Conservation (phyloP, 1,140 invertebrate species). For the Formica selysi region DNA sequence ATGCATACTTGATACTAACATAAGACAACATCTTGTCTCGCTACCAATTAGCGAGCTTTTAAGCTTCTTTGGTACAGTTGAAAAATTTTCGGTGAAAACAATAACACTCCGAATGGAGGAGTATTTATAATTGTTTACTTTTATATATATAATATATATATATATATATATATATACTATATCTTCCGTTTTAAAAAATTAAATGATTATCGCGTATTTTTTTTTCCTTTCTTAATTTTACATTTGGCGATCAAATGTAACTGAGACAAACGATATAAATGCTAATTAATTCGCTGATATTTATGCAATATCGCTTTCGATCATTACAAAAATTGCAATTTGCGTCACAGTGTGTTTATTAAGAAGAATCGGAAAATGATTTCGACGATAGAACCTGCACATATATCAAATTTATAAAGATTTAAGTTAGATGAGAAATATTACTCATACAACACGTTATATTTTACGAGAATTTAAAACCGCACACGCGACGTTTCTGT, state of each 20-base stretch:
- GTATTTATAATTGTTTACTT: not conserved
- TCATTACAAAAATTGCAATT: not conserved
- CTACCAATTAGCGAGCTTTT: constrained; percentile 53
- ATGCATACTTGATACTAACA: constrained; percentile 37
- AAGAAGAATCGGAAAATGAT: not conserved
- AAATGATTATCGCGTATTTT: not conserved
- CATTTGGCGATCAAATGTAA: not conserved
- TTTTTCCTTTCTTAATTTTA: constrained; percentile 1
- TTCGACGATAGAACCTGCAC: too few relatives aligned
- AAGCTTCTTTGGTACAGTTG: constrained; percentile 34
- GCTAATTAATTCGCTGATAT: constrained; percentile 7
- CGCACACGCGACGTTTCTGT: constrained; percentile 7
- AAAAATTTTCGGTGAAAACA: constrained; percentile 34
- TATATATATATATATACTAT: not conserved
- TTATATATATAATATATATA: too few relatives aligned
- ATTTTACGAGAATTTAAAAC: not conserved
- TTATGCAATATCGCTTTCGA: constrained; percentile 4
- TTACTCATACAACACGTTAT: not conserved
- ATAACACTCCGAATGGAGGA: not conserved
- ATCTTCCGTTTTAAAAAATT: not conserved
- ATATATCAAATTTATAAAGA: not conserved
- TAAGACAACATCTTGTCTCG: not conserved
- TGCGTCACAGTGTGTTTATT: not conserved
- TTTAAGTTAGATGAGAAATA: not conserved
- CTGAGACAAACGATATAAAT: not conserved